A percentile compares a stretch with the other conserved stretches of the same genome.
Evolutionary conservation across 1,140 invertebrate genomes (phyloP).

Genomic region (Brachionus calyciflorus): DNA sequence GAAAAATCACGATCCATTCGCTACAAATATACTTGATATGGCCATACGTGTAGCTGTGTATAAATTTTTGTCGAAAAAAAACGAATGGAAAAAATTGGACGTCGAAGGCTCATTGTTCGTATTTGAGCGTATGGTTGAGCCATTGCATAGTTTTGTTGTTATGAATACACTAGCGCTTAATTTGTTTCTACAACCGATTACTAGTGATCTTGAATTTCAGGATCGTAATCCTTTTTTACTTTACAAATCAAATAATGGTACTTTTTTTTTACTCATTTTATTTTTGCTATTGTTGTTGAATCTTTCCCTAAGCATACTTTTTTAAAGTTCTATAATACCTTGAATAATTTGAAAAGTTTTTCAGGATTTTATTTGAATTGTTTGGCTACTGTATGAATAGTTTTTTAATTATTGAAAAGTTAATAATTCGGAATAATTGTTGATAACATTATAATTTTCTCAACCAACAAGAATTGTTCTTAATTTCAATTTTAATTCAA

Average conservation of each 20-base stretch:
- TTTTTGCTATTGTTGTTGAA: too few species aligned
- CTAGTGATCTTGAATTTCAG: slow-evolving; percentile 41
- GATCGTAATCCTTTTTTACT: slow-evolving; percentile 40
- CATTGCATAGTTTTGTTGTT: slow-evolving; percentile 45
- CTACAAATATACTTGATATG: slow-evolving; percentile 44
- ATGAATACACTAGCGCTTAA: slow-evolving; percentile 45
- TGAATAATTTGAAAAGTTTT: too few species aligned
- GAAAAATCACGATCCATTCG: slow-evolving; percentile 43
- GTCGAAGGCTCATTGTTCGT: slow-evolving; percentile 43
- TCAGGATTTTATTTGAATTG: too few species aligned
- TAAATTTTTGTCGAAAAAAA: slow-evolving; percentile 45
- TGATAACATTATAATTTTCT: too few species aligned
- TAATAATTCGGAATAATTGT: too few species aligned
- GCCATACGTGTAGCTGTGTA: slow-evolving; percentile 34
- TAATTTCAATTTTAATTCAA: too few species aligned
- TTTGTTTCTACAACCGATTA: slow-evolving; percentile 36
- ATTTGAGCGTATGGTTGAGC: slow-evolving; percentile 46
- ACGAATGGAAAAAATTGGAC: slow-evolving; percentile 46
- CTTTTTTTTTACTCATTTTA: background rate
- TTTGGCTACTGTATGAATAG: too few species aligned
- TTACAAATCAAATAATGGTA: slow-evolving; percentile 47
- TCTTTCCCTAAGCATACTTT: too few species aligned
- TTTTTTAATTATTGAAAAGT: too few species aligned
- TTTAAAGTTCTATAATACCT: too few species aligned
- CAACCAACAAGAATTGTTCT: too few species aligned